A percentile compares a stretch with the other conserved stretches of the same genome.
phyloP scores from a whole-genome alignment of 1,140 invertebrate genomes.

The Dendrolimus kikuchii region DNA sequence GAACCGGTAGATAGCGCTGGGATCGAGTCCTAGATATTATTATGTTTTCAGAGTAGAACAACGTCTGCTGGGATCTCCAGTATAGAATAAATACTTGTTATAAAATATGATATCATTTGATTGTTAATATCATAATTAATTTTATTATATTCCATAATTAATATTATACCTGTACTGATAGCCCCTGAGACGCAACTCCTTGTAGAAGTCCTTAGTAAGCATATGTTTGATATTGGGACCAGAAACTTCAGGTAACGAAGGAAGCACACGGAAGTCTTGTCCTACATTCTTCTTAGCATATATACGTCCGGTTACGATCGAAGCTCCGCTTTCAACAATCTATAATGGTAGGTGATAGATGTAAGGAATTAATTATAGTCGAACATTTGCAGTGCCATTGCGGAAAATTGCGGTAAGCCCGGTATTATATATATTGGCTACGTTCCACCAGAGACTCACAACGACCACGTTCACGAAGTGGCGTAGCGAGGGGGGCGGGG shows the following conservation, averaged over 20 bases:
- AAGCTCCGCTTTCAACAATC: slow-evolving; percentile 83
- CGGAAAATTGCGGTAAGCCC: no score
- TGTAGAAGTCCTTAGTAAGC: slow-evolving; percentile 88
- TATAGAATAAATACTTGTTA: neutral
- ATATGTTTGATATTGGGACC: slow-evolving; percentile 69
- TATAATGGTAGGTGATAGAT: slow-evolving; percentile 13
- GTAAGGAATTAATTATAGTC: no score
- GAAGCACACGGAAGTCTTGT: slow-evolving; percentile 61
- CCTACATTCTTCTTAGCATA: slow-evolving; percentile 65
- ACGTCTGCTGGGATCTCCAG: no score
- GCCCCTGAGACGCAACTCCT: slow-evolving; percentile 90
- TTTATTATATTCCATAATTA: neutral
- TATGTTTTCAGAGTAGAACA: no score
- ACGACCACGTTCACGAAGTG: no score
- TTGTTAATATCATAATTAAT: neutral
- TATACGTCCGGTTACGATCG: slow-evolving; percentile 86
- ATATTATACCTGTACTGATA: slow-evolving; percentile 85
- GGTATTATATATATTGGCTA: no score
- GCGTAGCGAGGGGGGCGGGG: no score
- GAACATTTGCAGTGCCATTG: no score
- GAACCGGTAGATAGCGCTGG: no score
- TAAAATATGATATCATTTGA: neutral
- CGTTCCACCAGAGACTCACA: no score
- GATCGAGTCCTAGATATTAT: no score
- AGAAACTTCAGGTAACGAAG: slow-evolving; percentile 46